Evolutionary conservation across 2,797 vertebrate species (phyloP).

Genomic region (Cetoscarus ocellatus): DNA sequence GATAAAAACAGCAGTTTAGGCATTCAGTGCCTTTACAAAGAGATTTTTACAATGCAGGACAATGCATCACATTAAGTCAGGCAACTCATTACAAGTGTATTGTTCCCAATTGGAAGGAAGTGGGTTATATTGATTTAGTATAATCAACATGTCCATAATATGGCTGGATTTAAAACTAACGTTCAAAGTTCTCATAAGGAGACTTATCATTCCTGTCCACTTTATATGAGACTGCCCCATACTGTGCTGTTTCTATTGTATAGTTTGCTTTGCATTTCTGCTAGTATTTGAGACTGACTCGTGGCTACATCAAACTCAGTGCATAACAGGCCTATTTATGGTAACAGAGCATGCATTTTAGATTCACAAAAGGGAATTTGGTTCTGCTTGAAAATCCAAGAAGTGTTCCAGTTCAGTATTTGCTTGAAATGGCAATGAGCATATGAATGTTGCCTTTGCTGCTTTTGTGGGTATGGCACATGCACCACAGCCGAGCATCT

Average conservation of each 20-base stretch:
- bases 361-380: neutral
- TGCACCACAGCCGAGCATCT: constrained; percentile 12
- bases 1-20: neutral
- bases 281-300: neutral
- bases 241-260: neutral
- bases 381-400: neutral
- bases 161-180: too few species aligned
- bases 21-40: neutral
- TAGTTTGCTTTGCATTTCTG: neutral
- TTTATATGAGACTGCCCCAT: neutral
- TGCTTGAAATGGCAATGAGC: neutral
- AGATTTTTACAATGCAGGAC: neutral
- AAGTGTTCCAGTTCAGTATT: neutral
- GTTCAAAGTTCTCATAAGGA: too few species aligned
- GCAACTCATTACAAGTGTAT: too few species aligned
- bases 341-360: neutral
- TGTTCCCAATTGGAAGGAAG: too few species aligned
- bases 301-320: neutral
- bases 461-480: neutral
- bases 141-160: neutral
- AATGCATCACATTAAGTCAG: neutral
- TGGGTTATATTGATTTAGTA: neutral
- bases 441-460: neutral
- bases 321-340: neutral
- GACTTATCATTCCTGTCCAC: too few species aligned